Evolutionary conservation across 2,797 vertebrate species (phyloP).

Genomic region (Geotrypetes seraphini): DNA sequence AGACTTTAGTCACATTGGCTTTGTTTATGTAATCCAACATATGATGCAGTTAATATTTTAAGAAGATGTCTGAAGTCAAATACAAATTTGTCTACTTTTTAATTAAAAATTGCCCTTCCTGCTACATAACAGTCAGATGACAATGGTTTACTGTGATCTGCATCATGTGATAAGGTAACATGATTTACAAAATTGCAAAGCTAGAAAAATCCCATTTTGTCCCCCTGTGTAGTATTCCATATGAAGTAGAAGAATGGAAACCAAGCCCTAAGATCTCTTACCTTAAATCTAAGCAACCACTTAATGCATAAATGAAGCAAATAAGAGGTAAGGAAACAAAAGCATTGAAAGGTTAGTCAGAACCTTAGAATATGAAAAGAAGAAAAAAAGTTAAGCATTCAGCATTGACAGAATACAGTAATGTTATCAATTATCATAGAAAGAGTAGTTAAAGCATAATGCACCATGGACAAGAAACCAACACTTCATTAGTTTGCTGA

Average conservation of each 20-base stretch:
- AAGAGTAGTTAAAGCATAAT: conserved; percentile 66
- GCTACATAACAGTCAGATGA: no score
- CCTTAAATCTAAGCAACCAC: conserved; percentile 99
- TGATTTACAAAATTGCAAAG: no score
- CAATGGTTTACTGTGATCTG: no score
- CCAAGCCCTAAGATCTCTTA: conserved; percentile 75
- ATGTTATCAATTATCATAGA: no score
- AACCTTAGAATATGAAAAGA: conserved; percentile 66
- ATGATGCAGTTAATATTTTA: no score
- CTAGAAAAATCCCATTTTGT: conserved; percentile 27
- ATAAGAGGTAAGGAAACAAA: conserved; percentile 74
- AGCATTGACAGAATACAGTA: conserved; percentile 63
- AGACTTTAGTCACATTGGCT: no score
- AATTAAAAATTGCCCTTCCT: no score
- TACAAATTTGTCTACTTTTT: no score
- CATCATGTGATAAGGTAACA: background rate
- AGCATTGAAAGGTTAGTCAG: conserved; percentile 74
- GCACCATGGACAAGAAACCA: conserved; percentile 52
- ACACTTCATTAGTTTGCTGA: no score
- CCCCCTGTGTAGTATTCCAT: conserved; percentile 59
- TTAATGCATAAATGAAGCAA: conserved; percentile 82
- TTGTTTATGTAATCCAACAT: no score
- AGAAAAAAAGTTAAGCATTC: conserved; percentile 66
- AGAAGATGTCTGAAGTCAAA: no score
- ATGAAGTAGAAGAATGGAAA: conserved; percentile 51